Conservation (phyloP, 2,797 vertebrate genomes). For the Lagothrix lagotricha region DNA sequence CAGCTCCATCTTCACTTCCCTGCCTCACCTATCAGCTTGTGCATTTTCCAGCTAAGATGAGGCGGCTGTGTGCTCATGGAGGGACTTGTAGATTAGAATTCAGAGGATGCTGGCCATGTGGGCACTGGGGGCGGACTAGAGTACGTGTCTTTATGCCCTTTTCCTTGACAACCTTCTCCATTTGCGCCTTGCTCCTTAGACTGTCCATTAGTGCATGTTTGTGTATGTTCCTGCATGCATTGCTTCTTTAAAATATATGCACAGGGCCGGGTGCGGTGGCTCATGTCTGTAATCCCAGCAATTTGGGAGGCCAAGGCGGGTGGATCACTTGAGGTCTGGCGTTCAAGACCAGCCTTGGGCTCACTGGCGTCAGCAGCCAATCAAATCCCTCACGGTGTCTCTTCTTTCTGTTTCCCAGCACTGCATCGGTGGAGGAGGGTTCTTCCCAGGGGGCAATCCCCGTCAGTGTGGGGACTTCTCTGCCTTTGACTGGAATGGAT, state of each 20-base stretch:
- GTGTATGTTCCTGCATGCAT: background rate
- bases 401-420: slow-evolving; percentile 46
- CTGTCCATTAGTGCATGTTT: background rate
- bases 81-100: background rate
- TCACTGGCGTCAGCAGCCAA: background rate
- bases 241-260: background rate
- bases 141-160: background rate
- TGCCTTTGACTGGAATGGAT: slow-evolving; percentile 77
- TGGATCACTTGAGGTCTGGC: too few species aligned
- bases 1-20: background rate
- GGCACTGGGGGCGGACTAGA: background rate
- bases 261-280: too few species aligned
- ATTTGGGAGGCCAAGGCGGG: too few species aligned
- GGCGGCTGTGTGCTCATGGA: background rate
- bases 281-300: too few species aligned
- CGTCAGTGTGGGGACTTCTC: slow-evolving; percentile 77
- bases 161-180: background rate
- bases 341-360: too few species aligned
- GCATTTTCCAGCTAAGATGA: background rate
- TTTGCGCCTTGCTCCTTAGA: background rate
- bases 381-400: background rate
- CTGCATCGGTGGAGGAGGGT: slow-evolving; percentile 81
- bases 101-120: background rate
- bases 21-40: background rate
- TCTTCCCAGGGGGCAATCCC: slow-evolving; percentile 62